A percentile compares a stretch with the other conserved stretches of the same genome.
Conservation (phyloP, 1,140 invertebrate genomes). For the Trachymyrmex cornetzi region DNA sequence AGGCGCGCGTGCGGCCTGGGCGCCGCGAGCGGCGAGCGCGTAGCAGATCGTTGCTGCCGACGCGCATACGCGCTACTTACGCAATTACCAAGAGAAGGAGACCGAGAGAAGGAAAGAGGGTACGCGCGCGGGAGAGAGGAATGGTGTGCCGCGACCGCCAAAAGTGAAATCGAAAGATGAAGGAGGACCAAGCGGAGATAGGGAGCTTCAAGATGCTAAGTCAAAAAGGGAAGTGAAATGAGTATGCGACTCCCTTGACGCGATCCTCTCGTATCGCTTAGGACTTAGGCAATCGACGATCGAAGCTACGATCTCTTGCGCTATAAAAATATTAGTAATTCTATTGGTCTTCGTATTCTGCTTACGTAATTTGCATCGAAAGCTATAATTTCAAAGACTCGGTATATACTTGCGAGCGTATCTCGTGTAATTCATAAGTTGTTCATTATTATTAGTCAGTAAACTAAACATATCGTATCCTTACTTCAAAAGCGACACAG, state of each 20-base stretch:
- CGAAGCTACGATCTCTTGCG: neutral
- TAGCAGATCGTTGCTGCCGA: conserved; percentile 10
- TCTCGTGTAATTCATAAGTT: neutral
- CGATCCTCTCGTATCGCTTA: neutral
- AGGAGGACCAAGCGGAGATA: conserved; percentile 69
- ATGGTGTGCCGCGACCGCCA: conserved; percentile 76
- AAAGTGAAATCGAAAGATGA: conserved; percentile 84
- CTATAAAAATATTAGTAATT: neutral
- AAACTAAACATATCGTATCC: neutral
- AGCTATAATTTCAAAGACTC: neutral
- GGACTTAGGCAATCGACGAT: neutral
- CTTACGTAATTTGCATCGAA: conserved; percentile 12
- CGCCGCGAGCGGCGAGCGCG: conserved; percentile 39
- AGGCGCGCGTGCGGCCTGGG: conserved; percentile 11
- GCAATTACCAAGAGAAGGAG: conserved; percentile 47
- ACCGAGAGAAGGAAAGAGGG: conserved; percentile 48
- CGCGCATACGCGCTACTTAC: conserved; percentile 53
- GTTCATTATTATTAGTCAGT: conserved; percentile 7
- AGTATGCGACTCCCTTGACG: neutral
- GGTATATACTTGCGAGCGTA: neutral
- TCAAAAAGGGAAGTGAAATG: conserved; percentile 40
- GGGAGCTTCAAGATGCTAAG: conserved; percentile 46
- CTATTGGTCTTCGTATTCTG: neutral
- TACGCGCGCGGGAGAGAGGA: conserved; percentile 67
- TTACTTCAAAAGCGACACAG: no score